These are phyloP conservation scores for Arenaria interpres DNA, from an alignment of 2,113 vertebrate genomes.

Conservation along the genomic window DNA sequence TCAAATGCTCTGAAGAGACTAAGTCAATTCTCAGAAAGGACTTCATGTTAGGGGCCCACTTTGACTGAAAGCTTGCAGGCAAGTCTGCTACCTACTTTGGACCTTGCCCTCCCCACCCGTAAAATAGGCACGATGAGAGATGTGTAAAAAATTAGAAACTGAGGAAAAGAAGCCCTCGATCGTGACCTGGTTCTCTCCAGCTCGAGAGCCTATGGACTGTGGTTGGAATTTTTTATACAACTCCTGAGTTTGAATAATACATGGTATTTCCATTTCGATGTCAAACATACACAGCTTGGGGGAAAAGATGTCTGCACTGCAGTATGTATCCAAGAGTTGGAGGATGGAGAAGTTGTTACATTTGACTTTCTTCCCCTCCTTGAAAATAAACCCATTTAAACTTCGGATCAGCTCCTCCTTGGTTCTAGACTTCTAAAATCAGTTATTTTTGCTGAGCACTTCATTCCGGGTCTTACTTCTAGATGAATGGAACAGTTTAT, in stretches of 20 bases:
- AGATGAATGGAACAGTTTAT: neutral
- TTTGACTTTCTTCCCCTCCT: neutral
- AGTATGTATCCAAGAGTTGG: neutral
- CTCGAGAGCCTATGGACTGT: neutral
- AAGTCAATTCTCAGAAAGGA: neutral
- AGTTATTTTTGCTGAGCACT: neutral
- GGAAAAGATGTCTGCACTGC: neutral
- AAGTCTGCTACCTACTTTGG: neutral
- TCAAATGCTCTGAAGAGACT: neutral
- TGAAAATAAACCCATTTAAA: neutral
- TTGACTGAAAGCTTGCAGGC: neutral
- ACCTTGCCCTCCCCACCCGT: neutral
- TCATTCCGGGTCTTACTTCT: neutral
- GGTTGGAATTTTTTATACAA: neutral
- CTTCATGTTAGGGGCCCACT: neutral
- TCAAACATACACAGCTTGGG: neutral
- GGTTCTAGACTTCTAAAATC: neutral
- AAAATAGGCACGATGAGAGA: neutral
- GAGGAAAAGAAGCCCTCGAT: neutral
- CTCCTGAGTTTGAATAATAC: neutral
- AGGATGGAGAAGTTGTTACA: neutral
- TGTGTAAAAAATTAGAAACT: neutral
- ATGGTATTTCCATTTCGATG: neutral
- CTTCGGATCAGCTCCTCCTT: neutral
- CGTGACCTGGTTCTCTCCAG: accelerated